Percentiles rank a stretch among this genome's conserved stretches.
These are phyloP conservation scores for Octodon degus DNA, from an alignment of 2,113 vertebrate species.

Conservation along the genomic window DNA sequence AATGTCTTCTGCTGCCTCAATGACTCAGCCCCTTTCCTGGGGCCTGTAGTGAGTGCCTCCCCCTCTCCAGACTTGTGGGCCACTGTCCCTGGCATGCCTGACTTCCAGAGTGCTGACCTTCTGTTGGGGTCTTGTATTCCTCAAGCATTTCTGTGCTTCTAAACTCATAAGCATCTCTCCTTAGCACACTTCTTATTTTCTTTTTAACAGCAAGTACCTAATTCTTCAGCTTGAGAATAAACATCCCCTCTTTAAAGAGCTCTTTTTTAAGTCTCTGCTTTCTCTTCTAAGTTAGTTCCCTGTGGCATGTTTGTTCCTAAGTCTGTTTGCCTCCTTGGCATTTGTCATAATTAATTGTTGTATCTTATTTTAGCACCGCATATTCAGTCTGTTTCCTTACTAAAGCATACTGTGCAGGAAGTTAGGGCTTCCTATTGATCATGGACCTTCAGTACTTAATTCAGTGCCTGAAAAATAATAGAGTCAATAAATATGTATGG, in stretches of 20 bases:
- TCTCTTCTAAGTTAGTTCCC: not conserved
- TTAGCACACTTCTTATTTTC: not conserved
- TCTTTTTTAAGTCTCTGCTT: not conserved
- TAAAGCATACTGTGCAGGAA: not conserved
- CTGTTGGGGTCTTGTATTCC: not conserved
- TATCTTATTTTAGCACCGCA: not conserved
- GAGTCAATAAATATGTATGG: not conserved
- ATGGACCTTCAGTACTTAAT: not conserved
- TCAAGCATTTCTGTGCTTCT: not conserved
- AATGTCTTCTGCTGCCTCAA: not conserved
- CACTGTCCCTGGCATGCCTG: not conserved
- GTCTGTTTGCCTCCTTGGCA: not conserved
- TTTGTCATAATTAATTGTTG: not conserved
- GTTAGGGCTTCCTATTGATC: not conserved
- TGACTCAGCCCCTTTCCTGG: not conserved
- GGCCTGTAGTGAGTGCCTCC: no score
- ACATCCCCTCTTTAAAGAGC: not conserved
- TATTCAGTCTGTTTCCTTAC: not conserved
- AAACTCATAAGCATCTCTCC: not conserved
- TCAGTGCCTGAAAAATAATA: not conserved
- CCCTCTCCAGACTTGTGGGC: not conserved
- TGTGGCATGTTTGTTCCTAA: not conserved
- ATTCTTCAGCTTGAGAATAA: constrained; percentile 19
- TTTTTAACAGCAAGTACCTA: not conserved
- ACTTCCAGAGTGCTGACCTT: not conserved